Evolutionary conservation across 23 tunicate species (phyloP).

Genomic region (Halocynthia roretzi): DNA sequence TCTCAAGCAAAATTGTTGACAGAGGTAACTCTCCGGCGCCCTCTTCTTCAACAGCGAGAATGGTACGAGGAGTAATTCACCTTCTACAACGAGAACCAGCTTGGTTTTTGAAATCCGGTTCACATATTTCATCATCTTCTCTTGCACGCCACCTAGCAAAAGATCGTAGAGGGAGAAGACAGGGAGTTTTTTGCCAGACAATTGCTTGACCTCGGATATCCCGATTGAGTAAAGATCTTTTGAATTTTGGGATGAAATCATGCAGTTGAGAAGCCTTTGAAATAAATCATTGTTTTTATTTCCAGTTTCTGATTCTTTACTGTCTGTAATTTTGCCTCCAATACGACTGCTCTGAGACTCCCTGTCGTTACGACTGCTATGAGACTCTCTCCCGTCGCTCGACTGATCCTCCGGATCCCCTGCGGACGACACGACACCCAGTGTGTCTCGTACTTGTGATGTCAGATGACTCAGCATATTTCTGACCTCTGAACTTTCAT

Average conservation of each 20-base stretch:
- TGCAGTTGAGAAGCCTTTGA: not conserved
- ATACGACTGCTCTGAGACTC: not conserved
- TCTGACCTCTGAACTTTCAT: not conserved
- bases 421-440: constrained; percentile 39
- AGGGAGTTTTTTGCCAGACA: constrained; percentile 14
- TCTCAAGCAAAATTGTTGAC: constrained; percentile 27
- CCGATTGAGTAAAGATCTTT: not conserved
- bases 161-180: constrained; percentile 33
- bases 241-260: constrained; percentile 5
- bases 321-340: not conserved
- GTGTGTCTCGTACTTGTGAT: constrained; percentile 22
- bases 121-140: constrained; percentile 9
- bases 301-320: not conserved
- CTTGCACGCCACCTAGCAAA: constrained; percentile 22
- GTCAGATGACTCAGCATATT: constrained; percentile 29
- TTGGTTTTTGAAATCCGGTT: not conserved
- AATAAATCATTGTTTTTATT: not conserved
- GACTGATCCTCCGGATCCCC: constrained; percentile 1
- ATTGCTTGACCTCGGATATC: not conserved
- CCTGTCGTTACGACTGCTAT: not conserved
- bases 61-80: constrained; percentile 44
- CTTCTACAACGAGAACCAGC: constrained; percentile 32
- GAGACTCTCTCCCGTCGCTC: not conserved
- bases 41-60: constrained; percentile 58
- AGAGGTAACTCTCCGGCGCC: constrained; percentile 35